phyloP scores from a whole-genome alignment of 2,888 invertebrate species.

The Torymus texanus region DNA sequence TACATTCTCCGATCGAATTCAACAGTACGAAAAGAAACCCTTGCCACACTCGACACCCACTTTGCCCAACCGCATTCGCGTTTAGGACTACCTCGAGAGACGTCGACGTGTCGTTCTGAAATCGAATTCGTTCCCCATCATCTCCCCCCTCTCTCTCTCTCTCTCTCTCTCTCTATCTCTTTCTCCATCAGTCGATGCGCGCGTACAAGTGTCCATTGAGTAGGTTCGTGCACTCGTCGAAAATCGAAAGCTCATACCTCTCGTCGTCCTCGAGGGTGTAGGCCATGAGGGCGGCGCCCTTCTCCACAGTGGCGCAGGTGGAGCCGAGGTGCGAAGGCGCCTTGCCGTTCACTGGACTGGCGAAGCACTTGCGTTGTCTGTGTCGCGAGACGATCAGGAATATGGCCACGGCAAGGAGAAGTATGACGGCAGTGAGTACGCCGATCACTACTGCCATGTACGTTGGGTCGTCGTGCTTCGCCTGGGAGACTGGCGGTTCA shows the following conservation, averaged over 20 bases:
- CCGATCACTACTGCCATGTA: constrained; percentile 87
- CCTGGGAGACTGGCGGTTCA: constrained; percentile 81
- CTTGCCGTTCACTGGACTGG: constrained; percentile 82
- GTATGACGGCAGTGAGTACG: constrained; percentile 84
- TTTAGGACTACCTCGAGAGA: neutral
- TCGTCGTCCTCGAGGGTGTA: constrained; percentile 74
- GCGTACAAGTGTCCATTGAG: constrained; percentile 41
- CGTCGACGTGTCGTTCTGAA: no score
- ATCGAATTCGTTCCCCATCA: no score
- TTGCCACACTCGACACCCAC: no score
- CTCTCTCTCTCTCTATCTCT: neutral
- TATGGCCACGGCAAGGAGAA: constrained; percentile 84
- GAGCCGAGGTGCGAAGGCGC: constrained; percentile 75
- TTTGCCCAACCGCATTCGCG: neutral
- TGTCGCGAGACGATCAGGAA: constrained; percentile 84
- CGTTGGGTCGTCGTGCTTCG: constrained; percentile 82
- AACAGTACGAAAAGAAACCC: no score
- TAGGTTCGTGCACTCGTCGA: constrained; percentile 55
- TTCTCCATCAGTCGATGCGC: neutral
- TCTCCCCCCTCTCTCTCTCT: neutral
- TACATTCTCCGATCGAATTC: no score
- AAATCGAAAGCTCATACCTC: constrained; percentile 64
- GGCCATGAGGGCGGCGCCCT: constrained; percentile 74
- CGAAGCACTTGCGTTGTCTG: constrained; percentile 84
- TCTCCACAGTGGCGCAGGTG: constrained; percentile 75